phyloP scores from a whole-genome alignment of 1,140 invertebrate genomes.

The Drosophila sp. region DNA sequence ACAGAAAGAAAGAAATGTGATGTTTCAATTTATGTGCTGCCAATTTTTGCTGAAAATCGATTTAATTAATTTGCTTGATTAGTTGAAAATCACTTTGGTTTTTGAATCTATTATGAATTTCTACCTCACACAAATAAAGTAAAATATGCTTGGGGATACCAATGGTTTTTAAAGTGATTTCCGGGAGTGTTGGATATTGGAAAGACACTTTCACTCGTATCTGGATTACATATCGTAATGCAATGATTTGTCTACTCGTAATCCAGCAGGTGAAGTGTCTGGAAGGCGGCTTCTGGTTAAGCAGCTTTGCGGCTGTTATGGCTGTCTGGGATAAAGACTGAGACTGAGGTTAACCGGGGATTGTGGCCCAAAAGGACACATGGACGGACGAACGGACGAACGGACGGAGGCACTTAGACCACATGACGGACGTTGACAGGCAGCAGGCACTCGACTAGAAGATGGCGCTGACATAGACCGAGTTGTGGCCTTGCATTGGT shows the following conservation, averaged over 20 bases:
- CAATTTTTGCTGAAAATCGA: too few species aligned
- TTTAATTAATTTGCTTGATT: too few species aligned
- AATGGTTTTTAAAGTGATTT: slow-evolving; percentile 6
- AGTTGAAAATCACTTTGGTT: too few species aligned
- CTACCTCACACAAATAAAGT: too few species aligned
- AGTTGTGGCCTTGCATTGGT: slow-evolving; percentile 69
- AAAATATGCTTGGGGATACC: too few species aligned
- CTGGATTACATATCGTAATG: slow-evolving; percentile 23
- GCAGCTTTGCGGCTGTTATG: slow-evolving; percentile 24
- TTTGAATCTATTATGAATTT: too few species aligned
- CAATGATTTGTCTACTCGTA: neutral
- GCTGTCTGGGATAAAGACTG: neutral
- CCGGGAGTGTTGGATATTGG: neutral
- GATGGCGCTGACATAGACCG: slow-evolving; percentile 52
- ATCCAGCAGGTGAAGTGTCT: slow-evolving; percentile 17
- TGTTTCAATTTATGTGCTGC: too few species aligned
- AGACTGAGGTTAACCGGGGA: neutral
- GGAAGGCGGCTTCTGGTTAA: neutral
- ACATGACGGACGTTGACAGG: slow-evolving; percentile 68
- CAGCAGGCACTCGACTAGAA: slow-evolving; percentile 39
- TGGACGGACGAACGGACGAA: too few species aligned
- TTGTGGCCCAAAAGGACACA: neutral
- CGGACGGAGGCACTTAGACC: slow-evolving; percentile 51
- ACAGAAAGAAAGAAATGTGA: too few species aligned
- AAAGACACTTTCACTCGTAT: neutral